These are phyloP conservation scores for Brachyptera risi DNA, from an alignment of 2,888 invertebrate species.

Conservation along the genomic window DNA sequence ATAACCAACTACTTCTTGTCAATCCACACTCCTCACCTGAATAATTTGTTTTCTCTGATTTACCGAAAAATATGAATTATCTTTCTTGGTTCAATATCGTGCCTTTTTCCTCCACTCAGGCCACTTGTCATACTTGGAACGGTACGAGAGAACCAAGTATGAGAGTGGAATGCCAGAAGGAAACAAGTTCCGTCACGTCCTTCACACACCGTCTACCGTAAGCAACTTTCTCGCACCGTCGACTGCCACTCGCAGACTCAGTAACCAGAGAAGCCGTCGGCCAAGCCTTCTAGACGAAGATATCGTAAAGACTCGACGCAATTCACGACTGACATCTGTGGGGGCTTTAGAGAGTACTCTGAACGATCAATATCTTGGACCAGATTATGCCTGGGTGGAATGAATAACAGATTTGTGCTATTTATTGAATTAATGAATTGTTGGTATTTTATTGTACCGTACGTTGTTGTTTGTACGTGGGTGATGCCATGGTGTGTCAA, in stretches of 20 bases:
- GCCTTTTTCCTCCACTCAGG: neutral
- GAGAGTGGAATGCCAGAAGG: neutral
- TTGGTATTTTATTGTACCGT: no score
- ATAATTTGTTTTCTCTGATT: no score
- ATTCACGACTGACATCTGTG: neutral
- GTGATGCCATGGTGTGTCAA: no score
- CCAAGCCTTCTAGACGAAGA: no score
- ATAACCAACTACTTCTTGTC: no score
- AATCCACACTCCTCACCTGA: no score
- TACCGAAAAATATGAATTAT: no score
- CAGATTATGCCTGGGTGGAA: conserved; percentile 12
- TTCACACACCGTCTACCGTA: neutral
- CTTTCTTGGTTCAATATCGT: neutral
- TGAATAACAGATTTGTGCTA: neutral
- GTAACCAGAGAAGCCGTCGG: no score
- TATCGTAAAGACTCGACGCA: neutral
- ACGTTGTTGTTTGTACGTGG: no score
- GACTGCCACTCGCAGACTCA: neutral
- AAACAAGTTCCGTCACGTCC: neutral
- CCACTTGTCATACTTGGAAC: conserved; percentile 5
- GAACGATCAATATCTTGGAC: neutral
- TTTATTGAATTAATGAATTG: no score
- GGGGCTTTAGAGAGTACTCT: neutral
- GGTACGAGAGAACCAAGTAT: conserved; percentile 11
- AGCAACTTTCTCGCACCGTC: no score